Percentiles rank a stretch among this genome's conserved stretches.
phyloP scores from a whole-genome alignment of 1,140 invertebrate species.

The Limonius californicus region DNA sequence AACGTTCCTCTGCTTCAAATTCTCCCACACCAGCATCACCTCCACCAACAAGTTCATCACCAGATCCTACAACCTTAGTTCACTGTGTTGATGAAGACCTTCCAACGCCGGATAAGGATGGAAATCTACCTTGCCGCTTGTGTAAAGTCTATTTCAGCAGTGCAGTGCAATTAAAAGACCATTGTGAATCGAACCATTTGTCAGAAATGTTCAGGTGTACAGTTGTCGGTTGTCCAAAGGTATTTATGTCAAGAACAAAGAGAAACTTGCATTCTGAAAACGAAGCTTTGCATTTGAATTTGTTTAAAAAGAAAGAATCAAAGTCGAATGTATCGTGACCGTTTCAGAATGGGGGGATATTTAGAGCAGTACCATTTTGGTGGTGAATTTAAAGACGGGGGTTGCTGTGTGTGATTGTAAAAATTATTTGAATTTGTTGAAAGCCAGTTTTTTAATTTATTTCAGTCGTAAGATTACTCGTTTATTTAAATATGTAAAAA shows the following conservation, averaged over 20 bases:
- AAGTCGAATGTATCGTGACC: constrained; percentile 42
- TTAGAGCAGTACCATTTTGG: constrained; percentile 43
- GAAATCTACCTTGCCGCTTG: constrained; percentile 61
- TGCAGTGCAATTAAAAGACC: constrained; percentile 58
- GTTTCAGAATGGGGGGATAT: constrained; percentile 34
- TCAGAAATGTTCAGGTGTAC: constrained; percentile 76
- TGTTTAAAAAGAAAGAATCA: constrained; percentile 31
- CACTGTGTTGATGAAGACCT: constrained; percentile 57
- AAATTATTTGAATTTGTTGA: constrained; percentile 30
- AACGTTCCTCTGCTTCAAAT: constrained; percentile 48
- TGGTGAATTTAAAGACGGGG: constrained; percentile 35
- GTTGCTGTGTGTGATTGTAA: constrained; percentile 38
- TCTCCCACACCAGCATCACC: constrained; percentile 40
- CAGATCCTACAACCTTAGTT: background rate
- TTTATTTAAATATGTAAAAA: constrained; percentile 8
- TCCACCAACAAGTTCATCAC: constrained; percentile 20
- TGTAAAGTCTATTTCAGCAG: constrained; percentile 61
- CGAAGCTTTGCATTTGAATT: constrained; percentile 48
- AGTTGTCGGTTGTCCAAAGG: constrained; percentile 74
- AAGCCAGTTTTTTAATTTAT: constrained; percentile 45
- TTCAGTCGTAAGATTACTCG: constrained; percentile 29
- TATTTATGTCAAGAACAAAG: constrained; percentile 72
- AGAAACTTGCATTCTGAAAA: constrained; percentile 67
- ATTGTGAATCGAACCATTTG: constrained; percentile 64
- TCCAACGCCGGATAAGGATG: constrained; percentile 56